Evolutionary conservation across 35 echinoderm and acorn worm genomes (phyloP).

Genomic region (Strongylocentrotus purpuratus): DNA sequence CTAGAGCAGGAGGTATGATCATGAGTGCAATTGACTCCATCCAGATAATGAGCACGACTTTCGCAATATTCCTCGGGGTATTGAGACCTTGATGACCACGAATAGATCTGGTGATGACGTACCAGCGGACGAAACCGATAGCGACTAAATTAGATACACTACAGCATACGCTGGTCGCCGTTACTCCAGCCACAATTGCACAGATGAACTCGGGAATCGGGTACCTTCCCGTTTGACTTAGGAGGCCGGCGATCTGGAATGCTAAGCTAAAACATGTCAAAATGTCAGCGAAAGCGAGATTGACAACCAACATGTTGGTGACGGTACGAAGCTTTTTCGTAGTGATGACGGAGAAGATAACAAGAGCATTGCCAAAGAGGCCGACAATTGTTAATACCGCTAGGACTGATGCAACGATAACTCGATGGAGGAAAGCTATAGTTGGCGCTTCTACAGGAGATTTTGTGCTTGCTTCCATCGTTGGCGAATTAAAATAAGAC

Average conservation of each 20-base stretch:
- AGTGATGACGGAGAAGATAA: conserved; percentile 48
- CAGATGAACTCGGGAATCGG: conserved; percentile 34
- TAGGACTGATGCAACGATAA: too few relatives aligned
- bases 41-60: conserved; percentile 62
- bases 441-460: too few relatives aligned
- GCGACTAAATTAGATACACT: conserved; percentile 54
- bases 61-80: conserved; percentile 15
- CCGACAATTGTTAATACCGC: not conserved
- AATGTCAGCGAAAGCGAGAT: conserved; percentile 60
- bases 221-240: conserved; percentile 36
- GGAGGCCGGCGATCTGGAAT: conserved; percentile 26
- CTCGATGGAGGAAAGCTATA: too few relatives aligned
- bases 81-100: conserved; percentile 41
- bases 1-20: conserved; percentile 1
- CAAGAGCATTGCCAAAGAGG: conserved; percentile 42
- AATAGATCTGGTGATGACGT: conserved; percentile 57
- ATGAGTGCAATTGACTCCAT: not conserved
- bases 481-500: too few relatives aligned
- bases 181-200: conserved; percentile 1
- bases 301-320: conserved; percentile 69
- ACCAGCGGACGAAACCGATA: conserved; percentile 61
- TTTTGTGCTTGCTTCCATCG: too few relatives aligned
- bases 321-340: conserved; percentile 65
- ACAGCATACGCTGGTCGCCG: not conserved
- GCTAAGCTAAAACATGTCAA: conserved; percentile 32